These are phyloP conservation scores for Tapirus indicus DNA, from an alignment of 2,797 vertebrate genomes.

Conservation along the genomic window DNA sequence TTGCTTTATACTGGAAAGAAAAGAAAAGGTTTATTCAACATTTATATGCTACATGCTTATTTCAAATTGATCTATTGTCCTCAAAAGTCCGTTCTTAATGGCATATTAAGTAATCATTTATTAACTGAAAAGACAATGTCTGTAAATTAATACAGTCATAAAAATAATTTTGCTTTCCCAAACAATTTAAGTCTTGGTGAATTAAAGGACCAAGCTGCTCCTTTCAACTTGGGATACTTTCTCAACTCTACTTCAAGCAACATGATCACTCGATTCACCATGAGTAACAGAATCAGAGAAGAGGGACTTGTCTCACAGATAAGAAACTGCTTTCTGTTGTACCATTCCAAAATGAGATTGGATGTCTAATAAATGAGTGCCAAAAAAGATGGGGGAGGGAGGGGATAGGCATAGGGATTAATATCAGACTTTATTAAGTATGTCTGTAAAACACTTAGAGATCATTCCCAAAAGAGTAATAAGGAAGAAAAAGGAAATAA, in stretches of 20 bases:
- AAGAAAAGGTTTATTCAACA: not conserved
- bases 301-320: not conserved
- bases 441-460: not conserved
- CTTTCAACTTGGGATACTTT: not conserved
- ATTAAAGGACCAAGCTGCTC: not conserved
- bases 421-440: not conserved
- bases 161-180: slow-evolving; percentile 24
- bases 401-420: not conserved
- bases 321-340: slow-evolving; percentile 12
- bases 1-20: not conserved
- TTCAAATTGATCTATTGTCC: not conserved
- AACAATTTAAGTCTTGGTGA: not conserved
- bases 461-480: not conserved
- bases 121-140: slow-evolving; percentile 53
- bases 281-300: not conserved
- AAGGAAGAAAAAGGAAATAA: not conserved
- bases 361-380: not conserved
- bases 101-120: not conserved
- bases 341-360: slow-evolving; percentile 1
- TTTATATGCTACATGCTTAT: not conserved
- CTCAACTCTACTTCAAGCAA: slow-evolving; percentile 11
- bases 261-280: not conserved
- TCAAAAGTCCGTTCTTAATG: slow-evolving; percentile 5
- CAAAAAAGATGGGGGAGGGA: not conserved
- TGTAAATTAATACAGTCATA: not conserved